Conservation (phyloP, 1,140 invertebrate genomes). For the Leguminivora glycinivorella region DNA sequence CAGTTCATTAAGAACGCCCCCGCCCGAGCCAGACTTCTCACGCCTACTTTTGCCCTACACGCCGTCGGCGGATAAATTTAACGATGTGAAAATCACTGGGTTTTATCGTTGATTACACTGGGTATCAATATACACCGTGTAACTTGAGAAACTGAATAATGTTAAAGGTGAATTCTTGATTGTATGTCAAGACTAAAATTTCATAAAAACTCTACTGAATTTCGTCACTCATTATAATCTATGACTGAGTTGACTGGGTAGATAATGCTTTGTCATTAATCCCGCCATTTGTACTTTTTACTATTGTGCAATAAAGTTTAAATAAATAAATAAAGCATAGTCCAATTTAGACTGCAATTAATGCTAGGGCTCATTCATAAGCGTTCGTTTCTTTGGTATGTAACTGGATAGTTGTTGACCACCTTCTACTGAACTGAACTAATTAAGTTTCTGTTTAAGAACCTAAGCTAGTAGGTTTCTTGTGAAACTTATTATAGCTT, state of each 20-base stretch:
- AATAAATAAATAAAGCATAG: too few species aligned
- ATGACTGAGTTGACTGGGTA: too few species aligned
- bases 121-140: not conserved
- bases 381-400: not conserved
- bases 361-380: not conserved
- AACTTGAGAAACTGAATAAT: too few species aligned
- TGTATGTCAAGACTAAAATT: too few species aligned
- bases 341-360: not conserved
- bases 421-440: not conserved
- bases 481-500: not conserved
- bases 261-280: too few species aligned
- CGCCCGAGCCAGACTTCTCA: conserved; percentile 49
- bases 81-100: conserved; percentile 51
- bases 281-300: too few species aligned
- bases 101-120: conserved; percentile 32
- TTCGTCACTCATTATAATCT: too few species aligned
- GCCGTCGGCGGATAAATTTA: conserved; percentile 48
- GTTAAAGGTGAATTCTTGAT: too few species aligned
- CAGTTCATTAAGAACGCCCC: conserved; percentile 62
- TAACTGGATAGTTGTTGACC: not conserved
- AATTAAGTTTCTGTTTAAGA: conserved; percentile 1
- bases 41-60: conserved; percentile 51
- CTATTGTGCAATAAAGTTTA: too few species aligned
- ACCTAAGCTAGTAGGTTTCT: conserved; percentile 2
- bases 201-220: too few species aligned